Conservation (phyloP, 1,140 invertebrate species). For the Anastrepha obliqua region DNA sequence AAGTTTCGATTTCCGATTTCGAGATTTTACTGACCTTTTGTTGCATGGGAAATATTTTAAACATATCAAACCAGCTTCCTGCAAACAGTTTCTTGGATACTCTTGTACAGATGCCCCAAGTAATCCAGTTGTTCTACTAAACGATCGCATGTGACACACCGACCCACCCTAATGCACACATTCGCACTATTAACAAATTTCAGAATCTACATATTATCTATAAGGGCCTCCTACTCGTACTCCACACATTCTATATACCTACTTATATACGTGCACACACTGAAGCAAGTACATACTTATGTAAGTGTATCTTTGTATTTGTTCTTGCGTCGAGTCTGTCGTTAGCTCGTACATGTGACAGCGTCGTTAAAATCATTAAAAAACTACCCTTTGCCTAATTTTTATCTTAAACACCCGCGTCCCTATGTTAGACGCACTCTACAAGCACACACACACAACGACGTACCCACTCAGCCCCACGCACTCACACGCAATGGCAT, state of each 20-base stretch:
- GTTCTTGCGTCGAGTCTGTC: background rate
- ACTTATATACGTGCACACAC: background rate
- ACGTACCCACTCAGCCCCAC: background rate
- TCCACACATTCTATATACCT: background rate
- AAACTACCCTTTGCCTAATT: conserved; percentile 58
- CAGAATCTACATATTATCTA: too few relatives aligned
- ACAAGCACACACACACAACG: conserved; percentile 55
- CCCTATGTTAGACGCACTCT: conserved; percentile 68
- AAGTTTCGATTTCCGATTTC: too few relatives aligned
- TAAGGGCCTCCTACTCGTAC: background rate
- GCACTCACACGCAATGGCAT: background rate
- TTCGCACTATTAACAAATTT: too few relatives aligned
- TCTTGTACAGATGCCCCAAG: too few relatives aligned
- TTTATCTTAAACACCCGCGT: conserved; percentile 59
- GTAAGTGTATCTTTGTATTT: background rate
- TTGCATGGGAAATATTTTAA: too few relatives aligned
- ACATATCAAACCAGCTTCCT: too few relatives aligned
- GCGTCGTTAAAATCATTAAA: conserved; percentile 53
- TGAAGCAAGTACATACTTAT: background rate
- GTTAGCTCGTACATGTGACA: conserved; percentile 15
- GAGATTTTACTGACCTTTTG: too few relatives aligned
- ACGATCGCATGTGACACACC: too few relatives aligned
- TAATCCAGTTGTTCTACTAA: too few relatives aligned
- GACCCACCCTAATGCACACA: too few relatives aligned
- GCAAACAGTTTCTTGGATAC: too few relatives aligned